Evolutionary conservation across 53 echinoderm and acorn worm species (phyloP), one percentile per base, ranked within the genome.

Genomic region (Hippasteria phrygiana): DNA sequence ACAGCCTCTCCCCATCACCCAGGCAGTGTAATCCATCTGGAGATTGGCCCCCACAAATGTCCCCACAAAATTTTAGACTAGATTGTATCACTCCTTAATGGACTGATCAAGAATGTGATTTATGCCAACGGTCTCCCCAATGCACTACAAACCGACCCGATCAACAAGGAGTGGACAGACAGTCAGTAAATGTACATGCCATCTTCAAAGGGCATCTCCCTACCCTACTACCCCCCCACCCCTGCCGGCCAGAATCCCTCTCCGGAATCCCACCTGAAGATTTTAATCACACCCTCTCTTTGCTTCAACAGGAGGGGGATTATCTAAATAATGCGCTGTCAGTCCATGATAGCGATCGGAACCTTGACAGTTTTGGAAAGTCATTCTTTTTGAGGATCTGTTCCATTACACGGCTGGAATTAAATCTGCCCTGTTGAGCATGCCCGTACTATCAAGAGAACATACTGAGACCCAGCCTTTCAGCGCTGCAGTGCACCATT

Each of bases 371-470:
- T 51, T 51, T 13, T 16, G 33, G 31, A 71, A 85, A 71, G 70
- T 67, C 71, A 69, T 69, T 71, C 85, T 45, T 38, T 51, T 5
- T 26, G 67, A 36, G 32, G 29, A 50, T 39, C 50, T n/a, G 26
- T 48, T 53, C 48, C 70, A 54, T 53, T 71, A 71, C 85, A 71
- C 35, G 37, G 71, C 70, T 71, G 35, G 70, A 85, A 71, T 71
- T 70, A 71, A 51, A 71, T 85, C 69, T 35, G 85, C 85, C 85
- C 85, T 85, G 85, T 85, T 85, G 85, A 85, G 71, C 85, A 85
- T 45, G 39, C 46, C 47, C 73, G 5, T 17, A 12, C 79, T 62
- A 43, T 80, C 64, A 42, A 80, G 47, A n/a, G 53, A 77, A 77
- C n/a, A n/a, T 43, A 80, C 43, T 7, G 64, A 82, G 82, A 29